Evolutionary conservation across 2,797 vertebrate species (phyloP), one percentile per base, ranked within the genome.

Genomic region (Eutrigla gurnardus): DNA sequence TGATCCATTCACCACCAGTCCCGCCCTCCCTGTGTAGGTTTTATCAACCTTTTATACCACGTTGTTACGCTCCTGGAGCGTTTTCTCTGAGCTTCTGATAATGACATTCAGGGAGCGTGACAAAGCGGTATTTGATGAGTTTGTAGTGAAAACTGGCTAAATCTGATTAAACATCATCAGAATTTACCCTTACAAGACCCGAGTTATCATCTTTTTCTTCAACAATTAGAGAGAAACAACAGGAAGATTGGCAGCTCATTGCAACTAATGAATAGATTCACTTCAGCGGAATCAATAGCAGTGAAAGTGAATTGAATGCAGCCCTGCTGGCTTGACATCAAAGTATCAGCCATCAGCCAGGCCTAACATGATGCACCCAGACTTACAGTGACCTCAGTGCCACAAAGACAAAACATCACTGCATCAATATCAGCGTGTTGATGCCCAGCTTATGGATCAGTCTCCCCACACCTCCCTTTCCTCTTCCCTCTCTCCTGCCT

Each of bases 231-330:
- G 47, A 11, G 8, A 43, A 75, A 64, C 47, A 65, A 65, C 9
- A 25, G 42, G 14, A 42, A 17, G 17, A 63, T 72, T 14, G 79
- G 60, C 40, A 65, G 64, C 8, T 55, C 10, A 36, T 64, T 11
- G 3, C 0, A 4, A 6, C 25, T 70, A 80, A 79, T 63, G 15
- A 75, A 58, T 0, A 57, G 33, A 75, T 63, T 59, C 35, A 33
- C 25, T 71, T 63, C 40, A 42, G 58, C n/a, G n/a, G 11, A 66
- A 75, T 78, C 55, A 43, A 40, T 53, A 13, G 12, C 58, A 33
- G 40, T 55, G 25, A 72, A 68, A 67, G 65, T 17, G 58, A 65
- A 79, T 1, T 4, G 42, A 65, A 13, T 73, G 4, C 18, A 47
- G 37, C 14, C 15, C 65, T 18, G 55, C 43, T 67, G 61, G 70